A percentile compares a stretch with the other conserved stretches of the same genome.
These are phyloP conservation scores for Leucosticte australis DNA, from an alignment of 2,113 vertebrate species.

Conservation along the genomic window DNA sequence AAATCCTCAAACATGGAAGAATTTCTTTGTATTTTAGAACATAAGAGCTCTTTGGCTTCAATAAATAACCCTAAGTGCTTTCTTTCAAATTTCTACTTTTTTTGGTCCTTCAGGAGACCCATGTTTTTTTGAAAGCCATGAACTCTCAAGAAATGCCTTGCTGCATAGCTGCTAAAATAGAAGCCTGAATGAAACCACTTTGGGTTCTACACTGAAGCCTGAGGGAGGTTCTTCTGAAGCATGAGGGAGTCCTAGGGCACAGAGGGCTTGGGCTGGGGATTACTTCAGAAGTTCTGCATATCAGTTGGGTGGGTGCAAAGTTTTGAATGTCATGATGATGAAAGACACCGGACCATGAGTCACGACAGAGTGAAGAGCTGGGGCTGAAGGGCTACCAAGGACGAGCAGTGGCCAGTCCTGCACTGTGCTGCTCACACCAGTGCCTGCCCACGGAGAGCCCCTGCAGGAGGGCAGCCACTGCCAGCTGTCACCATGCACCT, in stretches of 20 bases:
- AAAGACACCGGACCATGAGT: neutral
- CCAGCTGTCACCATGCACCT: rapidly evolving
- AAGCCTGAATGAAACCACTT: slow-evolving; percentile 2
- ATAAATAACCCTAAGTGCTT: slow-evolving; percentile 29
- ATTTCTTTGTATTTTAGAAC: slow-evolving; percentile 39
- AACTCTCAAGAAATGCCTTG: slow-evolving; percentile 25
- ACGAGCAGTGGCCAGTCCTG: rapidly evolving
- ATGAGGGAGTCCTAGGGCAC: neutral
- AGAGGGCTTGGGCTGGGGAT: neutral
- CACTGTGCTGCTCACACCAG: rapidly evolving
- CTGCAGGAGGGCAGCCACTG: neutral
- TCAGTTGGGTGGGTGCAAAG: neutral
- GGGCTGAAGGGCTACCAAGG: neutral
- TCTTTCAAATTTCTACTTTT: neutral
- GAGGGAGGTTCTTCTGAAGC: neutral
- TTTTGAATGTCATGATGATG: neutral
- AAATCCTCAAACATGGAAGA: slow-evolving; percentile 25
- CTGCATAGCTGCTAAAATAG: slow-evolving; percentile 36
- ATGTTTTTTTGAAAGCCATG: neutral
- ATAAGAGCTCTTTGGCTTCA: slow-evolving; percentile 25
- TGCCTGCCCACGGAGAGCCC: rapidly evolving
- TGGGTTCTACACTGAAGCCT: neutral
- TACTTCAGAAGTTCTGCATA: neutral
- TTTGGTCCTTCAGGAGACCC: neutral
- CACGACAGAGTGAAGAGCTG: neutral